Evolutionary conservation across 2,888 invertebrate species (phyloP), one percentile per base, ranked within the genome.

Genomic region (Lithophane semibrunnea): DNA sequence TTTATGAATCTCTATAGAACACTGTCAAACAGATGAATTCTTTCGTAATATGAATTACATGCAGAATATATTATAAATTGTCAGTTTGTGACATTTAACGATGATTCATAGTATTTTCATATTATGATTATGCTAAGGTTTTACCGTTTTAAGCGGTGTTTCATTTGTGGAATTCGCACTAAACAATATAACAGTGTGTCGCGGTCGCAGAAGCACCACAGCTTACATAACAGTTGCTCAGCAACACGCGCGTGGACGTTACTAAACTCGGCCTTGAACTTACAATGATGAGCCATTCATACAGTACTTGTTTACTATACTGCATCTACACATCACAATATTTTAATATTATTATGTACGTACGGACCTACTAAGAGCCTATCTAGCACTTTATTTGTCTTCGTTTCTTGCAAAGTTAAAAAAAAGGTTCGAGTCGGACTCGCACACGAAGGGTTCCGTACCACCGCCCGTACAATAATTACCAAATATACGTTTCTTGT

Each of bases 201-300:
- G 64, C 52, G 44, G 16, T 10, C 18, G 73, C 21, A n/a, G 60
- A 80, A 74, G 80, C 54, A 16, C 37, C 61, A 21, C 52, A 29
- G 49, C 49, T 79, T 66, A 80, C 60, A 54, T 66, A 80, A 79
- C 47, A 29, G 52, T 47, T 13, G 2, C 44, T 61, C 61, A 54
- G 24, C 47, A 54, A 54, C 68, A 54, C 29, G 80, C 10, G 54
- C 61, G 66, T 18, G 0, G 13, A 54, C 44, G 18, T 24, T 10
- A 24, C 37, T 56, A 49, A 8, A 5, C 13, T 54, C 24, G 47
- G n/a, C 74, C 79, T 80, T 79, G 80, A 79, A 79, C 79, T 79
- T 80, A 60, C 29, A 47, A 49, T 54, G 60, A 80, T 52, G 73
- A 65, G 47, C 37, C 79, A 64, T 79, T 79, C 66, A 61, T 66